phyloP scores from a whole-genome alignment of 1,140 invertebrate species.

The Contarinia nasturtii region DNA sequence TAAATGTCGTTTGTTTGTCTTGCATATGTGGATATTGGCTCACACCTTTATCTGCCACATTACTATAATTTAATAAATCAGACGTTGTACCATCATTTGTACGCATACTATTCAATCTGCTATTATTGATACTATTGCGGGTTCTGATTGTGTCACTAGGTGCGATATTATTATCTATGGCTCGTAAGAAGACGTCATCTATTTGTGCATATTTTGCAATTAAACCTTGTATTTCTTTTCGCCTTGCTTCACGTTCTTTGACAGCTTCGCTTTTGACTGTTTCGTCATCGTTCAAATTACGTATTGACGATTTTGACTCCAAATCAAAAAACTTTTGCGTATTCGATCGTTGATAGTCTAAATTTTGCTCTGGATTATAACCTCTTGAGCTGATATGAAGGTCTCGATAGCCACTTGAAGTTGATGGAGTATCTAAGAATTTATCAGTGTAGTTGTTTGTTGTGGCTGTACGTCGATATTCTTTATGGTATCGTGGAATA shows the following conservation, averaged over 20 bases:
- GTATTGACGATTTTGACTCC: neutral
- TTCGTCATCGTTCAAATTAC: too few relatives aligned
- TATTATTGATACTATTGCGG: slow-evolving; percentile 1
- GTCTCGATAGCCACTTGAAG: slow-evolving; percentile 6
- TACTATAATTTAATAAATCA: neutral
- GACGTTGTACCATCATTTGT: neutral
- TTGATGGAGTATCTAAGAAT: slow-evolving; percentile 4
- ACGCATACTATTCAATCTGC: too few relatives aligned
- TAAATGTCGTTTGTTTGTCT: neutral
- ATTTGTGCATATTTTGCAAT: slow-evolving; percentile 56
- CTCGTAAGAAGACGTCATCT: slow-evolving; percentile 39
- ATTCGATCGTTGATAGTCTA: slow-evolving; percentile 6
- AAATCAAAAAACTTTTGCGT: slow-evolving; percentile 2
- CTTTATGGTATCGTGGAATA: neutral
- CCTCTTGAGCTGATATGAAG: slow-evolving; percentile 10
- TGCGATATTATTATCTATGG: slow-evolving; percentile 11
- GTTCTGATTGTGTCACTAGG: slow-evolving; percentile 3
- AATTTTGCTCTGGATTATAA: slow-evolving; percentile 15
- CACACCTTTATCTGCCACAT: neutral
- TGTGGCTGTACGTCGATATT: slow-evolving; percentile 1
- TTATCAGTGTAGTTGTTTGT: neutral
- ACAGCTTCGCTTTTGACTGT: slow-evolving; percentile 20
- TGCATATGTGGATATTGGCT: too few relatives aligned
- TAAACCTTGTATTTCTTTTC: slow-evolving; percentile 61
- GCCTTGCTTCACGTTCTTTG: slow-evolving; percentile 47